Conservation (phyloP, 2,888 invertebrate species). For the Phortica magna region DNA sequence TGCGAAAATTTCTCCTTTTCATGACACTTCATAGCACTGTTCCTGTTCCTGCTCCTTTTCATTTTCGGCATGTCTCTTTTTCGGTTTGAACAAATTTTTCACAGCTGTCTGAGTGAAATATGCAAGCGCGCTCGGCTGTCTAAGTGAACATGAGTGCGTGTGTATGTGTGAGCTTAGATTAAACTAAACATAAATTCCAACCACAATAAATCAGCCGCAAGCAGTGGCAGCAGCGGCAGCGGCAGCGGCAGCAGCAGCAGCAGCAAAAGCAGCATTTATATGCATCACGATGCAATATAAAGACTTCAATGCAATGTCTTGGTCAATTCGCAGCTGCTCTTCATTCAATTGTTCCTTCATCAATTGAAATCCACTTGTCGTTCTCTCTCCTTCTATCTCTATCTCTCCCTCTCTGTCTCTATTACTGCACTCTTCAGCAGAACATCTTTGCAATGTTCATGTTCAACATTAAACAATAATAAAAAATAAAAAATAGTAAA, state of each 20-base stretch:
- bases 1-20: too few species aligned
- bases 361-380: not conserved
- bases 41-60: slow-evolving; percentile 35
- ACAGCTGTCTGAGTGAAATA: slow-evolving; percentile 41
- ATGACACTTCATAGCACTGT: not conserved
- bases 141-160: not conserved
- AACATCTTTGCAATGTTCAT: too few species aligned
- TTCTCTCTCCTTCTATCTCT: not conserved
- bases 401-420: not conserved
- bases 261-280: slow-evolving; percentile 47
- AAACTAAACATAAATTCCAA: slow-evolving; percentile 72
- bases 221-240: slow-evolving; percentile 58
- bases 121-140: slow-evolving; percentile 30
- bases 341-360: too few species aligned
- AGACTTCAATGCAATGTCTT: too few species aligned
- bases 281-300: too few species aligned
- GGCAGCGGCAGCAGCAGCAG: slow-evolving; percentile 54
- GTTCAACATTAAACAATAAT: too few species aligned
- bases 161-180: slow-evolving; percentile 64
- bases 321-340: too few species aligned
- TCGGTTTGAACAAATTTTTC: slow-evolving; percentile 9
- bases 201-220: slow-evolving; percentile 66
- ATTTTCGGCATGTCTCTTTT: slow-evolving; percentile 42
- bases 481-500: not conserved
- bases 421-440: not conserved